Conservation (phyloP, 1,140 invertebrate species). For the Triops longicaudatus region DNA sequence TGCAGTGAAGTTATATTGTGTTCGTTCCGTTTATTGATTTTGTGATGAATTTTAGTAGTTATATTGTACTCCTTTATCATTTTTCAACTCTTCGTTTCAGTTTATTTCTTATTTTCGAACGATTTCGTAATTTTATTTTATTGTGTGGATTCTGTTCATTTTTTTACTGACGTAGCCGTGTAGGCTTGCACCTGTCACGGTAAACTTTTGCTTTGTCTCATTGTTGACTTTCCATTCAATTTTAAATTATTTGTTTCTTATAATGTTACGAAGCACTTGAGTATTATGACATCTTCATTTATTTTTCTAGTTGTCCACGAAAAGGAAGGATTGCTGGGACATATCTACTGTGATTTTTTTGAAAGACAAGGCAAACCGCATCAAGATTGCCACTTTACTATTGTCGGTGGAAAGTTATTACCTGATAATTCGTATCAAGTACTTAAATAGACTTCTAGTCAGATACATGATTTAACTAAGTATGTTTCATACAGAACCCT, state of each 20-base stretch:
- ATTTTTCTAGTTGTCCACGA: constrained; percentile 55
- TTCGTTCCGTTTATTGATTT: no score
- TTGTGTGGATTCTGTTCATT: not conserved
- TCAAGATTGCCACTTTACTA: constrained; percentile 98
- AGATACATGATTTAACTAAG: not conserved
- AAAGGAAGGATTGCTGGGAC: constrained; percentile 68
- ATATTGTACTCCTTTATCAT: no score
- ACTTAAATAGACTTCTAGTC: not conserved
- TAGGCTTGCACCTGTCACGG: no score
- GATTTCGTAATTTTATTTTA: not conserved
- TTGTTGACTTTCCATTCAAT: no score
- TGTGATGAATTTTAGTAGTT: no score
- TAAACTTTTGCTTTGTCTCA: no score
- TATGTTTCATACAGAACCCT: constrained; percentile 16
- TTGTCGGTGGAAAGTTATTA: constrained; percentile 77
- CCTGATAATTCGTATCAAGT: constrained; percentile 75
- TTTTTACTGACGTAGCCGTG: no score
- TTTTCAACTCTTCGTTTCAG: no score
- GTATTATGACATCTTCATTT: not conserved
- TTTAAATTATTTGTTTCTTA: no score
- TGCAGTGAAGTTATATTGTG: no score
- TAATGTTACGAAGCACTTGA: no score
- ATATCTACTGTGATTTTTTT: constrained; percentile 97
- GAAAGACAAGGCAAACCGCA: constrained; percentile 78
- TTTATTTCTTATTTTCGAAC: no score